These are phyloP conservation scores for Poeciliopsis gracilis DNA, from an alignment of 2,797 vertebrate genomes.

Conservation along the genomic window DNA sequence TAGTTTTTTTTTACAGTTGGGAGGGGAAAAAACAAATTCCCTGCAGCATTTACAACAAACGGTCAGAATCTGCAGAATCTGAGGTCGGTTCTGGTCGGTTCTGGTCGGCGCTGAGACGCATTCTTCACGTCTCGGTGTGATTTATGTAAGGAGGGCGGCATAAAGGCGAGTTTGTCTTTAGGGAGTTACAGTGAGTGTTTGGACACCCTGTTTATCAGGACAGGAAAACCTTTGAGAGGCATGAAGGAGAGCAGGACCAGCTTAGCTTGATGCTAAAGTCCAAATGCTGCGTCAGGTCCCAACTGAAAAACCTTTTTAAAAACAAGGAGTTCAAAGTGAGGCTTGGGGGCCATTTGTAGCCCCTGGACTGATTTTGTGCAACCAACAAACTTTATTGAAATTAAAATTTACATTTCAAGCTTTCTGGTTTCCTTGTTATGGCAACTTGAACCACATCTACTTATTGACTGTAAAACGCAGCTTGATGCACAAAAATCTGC, in stretches of 20 bases:
- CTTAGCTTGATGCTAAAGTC: not conserved
- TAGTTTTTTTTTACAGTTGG: too few species aligned
- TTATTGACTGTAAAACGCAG: too few species aligned
- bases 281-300: not conserved
- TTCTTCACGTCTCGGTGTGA: not conserved
- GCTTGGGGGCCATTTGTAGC: too few species aligned
- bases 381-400: too few species aligned
- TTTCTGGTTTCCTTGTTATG: too few species aligned
- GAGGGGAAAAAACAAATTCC: too few species aligned
- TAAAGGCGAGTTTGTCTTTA: not conserved
- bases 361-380: too few species aligned
- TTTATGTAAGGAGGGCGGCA: not conserved
- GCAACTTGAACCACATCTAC: too few species aligned
- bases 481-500: too few species aligned
- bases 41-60: not conserved
- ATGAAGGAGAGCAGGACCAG: not conserved
- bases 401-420: too few species aligned
- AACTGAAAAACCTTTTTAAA: not conserved
- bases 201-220: not conserved
- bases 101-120: not conserved
- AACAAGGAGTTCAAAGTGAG: too few species aligned
- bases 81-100: not conserved
- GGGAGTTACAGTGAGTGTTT: not conserved
- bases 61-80: not conserved
- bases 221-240: not conserved